Percentiles rank a stretch among this genome's conserved stretches.
Conservation (phyloP, 2,888 invertebrate genomes). For the Nipponacmea schrenckii region DNA sequence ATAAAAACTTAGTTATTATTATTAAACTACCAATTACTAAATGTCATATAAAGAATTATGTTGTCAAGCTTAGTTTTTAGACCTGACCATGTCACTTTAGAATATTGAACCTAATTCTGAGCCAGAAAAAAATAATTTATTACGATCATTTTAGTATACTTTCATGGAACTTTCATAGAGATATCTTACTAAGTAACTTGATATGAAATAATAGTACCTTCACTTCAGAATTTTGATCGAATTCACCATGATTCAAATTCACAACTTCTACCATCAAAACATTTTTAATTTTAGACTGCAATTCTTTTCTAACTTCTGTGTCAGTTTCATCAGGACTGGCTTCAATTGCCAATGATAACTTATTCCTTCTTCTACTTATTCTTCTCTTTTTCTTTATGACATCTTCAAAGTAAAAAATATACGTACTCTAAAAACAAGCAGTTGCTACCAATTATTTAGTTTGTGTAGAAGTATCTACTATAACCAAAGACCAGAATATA, state of each 20-base stretch:
- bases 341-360: background rate
- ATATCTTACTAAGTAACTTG: too few species aligned
- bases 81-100: too few species aligned
- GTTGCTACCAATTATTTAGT: too few species aligned
- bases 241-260: constrained; percentile 88
- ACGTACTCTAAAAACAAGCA: background rate
- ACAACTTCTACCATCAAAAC: constrained; percentile 91
- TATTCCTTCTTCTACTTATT: background rate
- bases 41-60: too few species aligned
- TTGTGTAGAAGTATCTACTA: too few species aligned
- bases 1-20: too few species aligned
- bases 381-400: background rate
- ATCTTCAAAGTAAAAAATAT: background rate
- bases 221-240: constrained; percentile 91
- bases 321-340: constrained; percentile 15
- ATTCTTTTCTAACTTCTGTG: background rate
- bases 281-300: constrained; percentile 22
- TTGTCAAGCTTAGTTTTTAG: too few species aligned
- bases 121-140: constrained; percentile 14
- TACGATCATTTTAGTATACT: background rate
- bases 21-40: too few species aligned
- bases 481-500: too few species aligned
- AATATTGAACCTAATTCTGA: too few species aligned
- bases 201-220: constrained; percentile 72
- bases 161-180: too few species aligned